These are phyloP conservation scores for Callaeas wilsoni DNA, from an alignment of 2,113 vertebrate genomes.

Conservation along the genomic window DNA sequence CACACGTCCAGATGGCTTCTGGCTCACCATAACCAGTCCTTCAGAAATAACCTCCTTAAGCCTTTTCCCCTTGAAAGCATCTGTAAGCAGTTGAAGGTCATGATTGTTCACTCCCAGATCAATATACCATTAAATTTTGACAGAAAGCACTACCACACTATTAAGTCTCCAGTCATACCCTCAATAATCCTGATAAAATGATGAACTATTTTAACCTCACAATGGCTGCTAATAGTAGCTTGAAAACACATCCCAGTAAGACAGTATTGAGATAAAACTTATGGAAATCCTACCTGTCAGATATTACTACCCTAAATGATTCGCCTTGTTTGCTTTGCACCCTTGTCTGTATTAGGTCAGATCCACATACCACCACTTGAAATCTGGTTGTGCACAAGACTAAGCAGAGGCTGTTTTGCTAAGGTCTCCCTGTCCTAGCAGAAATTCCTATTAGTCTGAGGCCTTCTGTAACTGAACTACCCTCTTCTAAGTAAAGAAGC, in stretches of 20 bases:
- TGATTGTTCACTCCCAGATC: slow-evolving; percentile 70
- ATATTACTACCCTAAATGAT: neutral
- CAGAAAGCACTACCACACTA: slow-evolving; percentile 69
- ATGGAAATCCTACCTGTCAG: neutral
- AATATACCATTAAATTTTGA: slow-evolving; percentile 74
- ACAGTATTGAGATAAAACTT: slow-evolving; percentile 14
- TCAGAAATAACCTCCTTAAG: slow-evolving; percentile 57
- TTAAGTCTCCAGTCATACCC: slow-evolving; percentile 64
- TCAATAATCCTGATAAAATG: slow-evolving; percentile 69
- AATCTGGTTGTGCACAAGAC: neutral
- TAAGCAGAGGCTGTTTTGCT: neutral
- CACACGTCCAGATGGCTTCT: neutral
- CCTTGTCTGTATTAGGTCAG: neutral
- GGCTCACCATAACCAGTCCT: neutral
- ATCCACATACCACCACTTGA: neutral
- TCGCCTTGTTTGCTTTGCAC: neutral
- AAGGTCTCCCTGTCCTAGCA: neutral
- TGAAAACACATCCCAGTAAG: neutral
- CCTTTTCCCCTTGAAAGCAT: slow-evolving; percentile 62
- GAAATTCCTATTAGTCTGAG: neutral
- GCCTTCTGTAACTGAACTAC: neutral
- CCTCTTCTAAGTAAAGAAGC: neutral
- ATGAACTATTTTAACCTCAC: slow-evolving; percentile 70
- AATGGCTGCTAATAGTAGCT: slow-evolving; percentile 4
- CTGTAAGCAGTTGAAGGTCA: slow-evolving; percentile 72